Percentiles rank a stretch among this genome's conserved stretches.
phyloP scores from a whole-genome alignment of 2,113 vertebrate species.

The Grammomys surdaster region DNA sequence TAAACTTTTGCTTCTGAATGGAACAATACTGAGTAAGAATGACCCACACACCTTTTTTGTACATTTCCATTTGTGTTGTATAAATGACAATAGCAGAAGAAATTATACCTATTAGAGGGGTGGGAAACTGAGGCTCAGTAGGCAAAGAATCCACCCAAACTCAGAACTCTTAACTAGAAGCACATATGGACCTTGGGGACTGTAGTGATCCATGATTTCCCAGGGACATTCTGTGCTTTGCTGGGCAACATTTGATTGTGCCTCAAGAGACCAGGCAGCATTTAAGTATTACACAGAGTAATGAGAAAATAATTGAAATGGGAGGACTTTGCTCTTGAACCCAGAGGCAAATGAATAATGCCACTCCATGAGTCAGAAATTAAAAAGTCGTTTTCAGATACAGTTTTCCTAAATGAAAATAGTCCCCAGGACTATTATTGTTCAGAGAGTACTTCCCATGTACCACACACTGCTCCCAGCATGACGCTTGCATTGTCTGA shows the following conservation, averaged over 20 bases:
- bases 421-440: not conserved
- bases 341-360: not conserved
- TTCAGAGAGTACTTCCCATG: not conserved
- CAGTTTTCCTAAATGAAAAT: not conserved
- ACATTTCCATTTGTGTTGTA: not conserved
- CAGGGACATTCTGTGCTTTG: not conserved
- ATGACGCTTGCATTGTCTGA: fast-evolving
- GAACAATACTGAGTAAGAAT: not conserved
- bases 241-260: not conserved
- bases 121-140: too few relatives aligned
- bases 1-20: not conserved
- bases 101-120: not conserved
- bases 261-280: not conserved
- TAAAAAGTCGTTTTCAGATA: too few relatives aligned
- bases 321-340: not conserved
- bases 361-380: not conserved
- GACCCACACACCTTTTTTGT: not conserved
- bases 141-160: not conserved
- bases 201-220: not conserved
- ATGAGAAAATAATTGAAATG: not conserved
- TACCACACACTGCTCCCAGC: too few relatives aligned
- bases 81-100: not conserved
- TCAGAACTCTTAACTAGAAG: not conserved
- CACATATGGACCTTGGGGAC: fast-evolving
- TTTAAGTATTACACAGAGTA: fast-evolving